These are phyloP conservation scores for Piscicola geometra DNA, from an alignment of 2,888 invertebrate species.

Conservation along the genomic window DNA sequence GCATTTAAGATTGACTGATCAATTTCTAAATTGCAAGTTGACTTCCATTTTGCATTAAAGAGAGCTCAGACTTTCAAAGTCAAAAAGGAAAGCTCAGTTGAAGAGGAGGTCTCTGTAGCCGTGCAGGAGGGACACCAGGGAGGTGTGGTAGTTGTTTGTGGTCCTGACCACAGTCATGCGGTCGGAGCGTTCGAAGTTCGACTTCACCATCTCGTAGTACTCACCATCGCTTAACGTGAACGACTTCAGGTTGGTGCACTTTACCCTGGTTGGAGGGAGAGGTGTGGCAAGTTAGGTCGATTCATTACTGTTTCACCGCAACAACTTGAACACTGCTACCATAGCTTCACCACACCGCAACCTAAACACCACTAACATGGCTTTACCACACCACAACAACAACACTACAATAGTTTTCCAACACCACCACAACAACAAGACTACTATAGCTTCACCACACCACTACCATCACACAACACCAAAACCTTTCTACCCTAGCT, in stretches of 20 bases:
- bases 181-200: slow-evolving; percentile 97
- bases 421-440: too few species aligned
- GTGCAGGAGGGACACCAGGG: slow-evolving; percentile 83
- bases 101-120: slow-evolving; percentile 93
- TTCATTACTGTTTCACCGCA: background rate
- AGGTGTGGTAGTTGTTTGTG: slow-evolving; percentile 88
- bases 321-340: background rate
- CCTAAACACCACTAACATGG: too few species aligned
- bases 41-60: too few species aligned
- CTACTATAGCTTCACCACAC: too few species aligned
- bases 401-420: too few species aligned
- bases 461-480: too few species aligned
- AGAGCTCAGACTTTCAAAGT: too few species aligned
- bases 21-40: too few species aligned
- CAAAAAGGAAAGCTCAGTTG: too few species aligned
- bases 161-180: slow-evolving; percentile 87
- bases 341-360: background rate
- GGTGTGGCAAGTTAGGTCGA: background rate
- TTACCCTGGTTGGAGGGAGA: slow-evolving; percentile 61
- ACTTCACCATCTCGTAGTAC: slow-evolving; percentile 97
- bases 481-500: too few species aligned
- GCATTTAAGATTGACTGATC: too few species aligned
- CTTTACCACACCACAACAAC: too few species aligned
- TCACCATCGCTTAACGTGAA: slow-evolving; percentile 94
- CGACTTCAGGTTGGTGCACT: slow-evolving; percentile 84